phyloP scores from a whole-genome alignment of 2,888 invertebrate genomes.

The Trisateles emortualis region DNA sequence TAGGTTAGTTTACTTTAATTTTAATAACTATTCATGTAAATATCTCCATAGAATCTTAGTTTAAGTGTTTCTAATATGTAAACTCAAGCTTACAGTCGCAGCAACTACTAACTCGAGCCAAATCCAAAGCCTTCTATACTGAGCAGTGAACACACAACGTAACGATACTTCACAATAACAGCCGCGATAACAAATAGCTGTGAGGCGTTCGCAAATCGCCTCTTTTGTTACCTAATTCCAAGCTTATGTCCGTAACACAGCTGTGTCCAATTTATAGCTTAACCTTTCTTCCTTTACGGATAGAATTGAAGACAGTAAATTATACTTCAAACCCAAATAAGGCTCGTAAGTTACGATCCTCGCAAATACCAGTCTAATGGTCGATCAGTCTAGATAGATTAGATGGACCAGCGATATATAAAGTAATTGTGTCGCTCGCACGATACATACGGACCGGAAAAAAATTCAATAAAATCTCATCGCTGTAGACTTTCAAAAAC shows the following conservation, averaged over 20 bases:
- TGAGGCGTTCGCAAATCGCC: constrained; percentile 75
- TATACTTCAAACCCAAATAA: constrained; percentile 86
- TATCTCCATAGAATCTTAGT: no score
- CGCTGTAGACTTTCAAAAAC: no score
- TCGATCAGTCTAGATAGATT: constrained; percentile 78
- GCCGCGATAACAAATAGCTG: constrained; percentile 52
- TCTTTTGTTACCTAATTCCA: constrained; percentile 81
- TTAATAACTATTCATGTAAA: no score
- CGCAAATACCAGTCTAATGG: constrained; percentile 75
- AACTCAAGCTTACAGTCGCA: no score
- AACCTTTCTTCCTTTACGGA: constrained; percentile 81
- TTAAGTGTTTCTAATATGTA: no score
- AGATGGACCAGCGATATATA: constrained; percentile 56
- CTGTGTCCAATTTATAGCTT: constrained; percentile 80
- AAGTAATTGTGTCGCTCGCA: constrained; percentile 13
- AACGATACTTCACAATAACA: constrained; percentile 41
- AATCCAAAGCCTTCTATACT: not conserved
- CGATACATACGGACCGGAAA: no score
- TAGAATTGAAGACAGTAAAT: constrained; percentile 86
- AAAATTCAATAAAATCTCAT: no score
- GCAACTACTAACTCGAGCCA: no score
- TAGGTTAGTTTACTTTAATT: no score
- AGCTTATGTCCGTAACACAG: constrained; percentile 81
- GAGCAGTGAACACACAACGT: constrained; percentile 5
- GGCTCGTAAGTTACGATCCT: constrained; percentile 78